Percentiles rank a stretch among this genome's conserved stretches.
Conservation (phyloP, 2,797 vertebrate genomes). For the Cossypha caffra region DNA sequence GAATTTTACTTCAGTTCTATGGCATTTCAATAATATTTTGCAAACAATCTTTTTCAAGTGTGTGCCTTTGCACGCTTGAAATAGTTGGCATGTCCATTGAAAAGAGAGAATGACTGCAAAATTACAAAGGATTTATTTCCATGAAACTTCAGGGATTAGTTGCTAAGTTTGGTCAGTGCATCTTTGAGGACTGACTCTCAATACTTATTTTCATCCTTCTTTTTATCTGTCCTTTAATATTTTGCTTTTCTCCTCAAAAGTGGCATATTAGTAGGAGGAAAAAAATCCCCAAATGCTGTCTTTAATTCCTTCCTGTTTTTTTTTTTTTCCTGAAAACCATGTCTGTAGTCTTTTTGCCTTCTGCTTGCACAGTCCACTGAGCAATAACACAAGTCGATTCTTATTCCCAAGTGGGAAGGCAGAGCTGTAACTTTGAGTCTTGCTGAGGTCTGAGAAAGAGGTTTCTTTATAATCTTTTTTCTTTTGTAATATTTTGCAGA, state of each 20-base stretch:
- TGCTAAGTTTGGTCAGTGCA: neutral
- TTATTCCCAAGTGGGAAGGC: conserved; percentile 9
- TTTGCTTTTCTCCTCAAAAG: neutral
- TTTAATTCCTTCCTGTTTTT: neutral
- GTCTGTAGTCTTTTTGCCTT: conserved; percentile 20
- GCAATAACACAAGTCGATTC: conserved; percentile 24
- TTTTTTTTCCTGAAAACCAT: neutral
- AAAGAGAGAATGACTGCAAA: neutral
- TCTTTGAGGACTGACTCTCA: neutral
- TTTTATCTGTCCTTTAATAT: neutral
- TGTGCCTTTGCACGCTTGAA: neutral
- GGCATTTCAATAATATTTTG: neutral
- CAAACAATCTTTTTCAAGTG: neutral
- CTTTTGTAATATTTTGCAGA: conserved; percentile 7
- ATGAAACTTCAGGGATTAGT: neutral
- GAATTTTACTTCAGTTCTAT: neutral
- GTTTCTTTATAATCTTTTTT: neutral
- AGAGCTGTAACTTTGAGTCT: conserved; percentile 8
- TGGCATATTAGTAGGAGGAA: neutral
- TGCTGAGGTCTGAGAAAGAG: conserved; percentile 20
- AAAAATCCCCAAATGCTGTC: neutral
- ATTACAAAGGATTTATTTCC: neutral
- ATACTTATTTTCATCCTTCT: neutral
- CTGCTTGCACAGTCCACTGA: conserved; percentile 42
- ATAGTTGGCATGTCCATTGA: neutral